Conservation (phyloP, 37 sponge, comb jelly and placozoan species). For the Diacarnus erythraeanus region DNA sequence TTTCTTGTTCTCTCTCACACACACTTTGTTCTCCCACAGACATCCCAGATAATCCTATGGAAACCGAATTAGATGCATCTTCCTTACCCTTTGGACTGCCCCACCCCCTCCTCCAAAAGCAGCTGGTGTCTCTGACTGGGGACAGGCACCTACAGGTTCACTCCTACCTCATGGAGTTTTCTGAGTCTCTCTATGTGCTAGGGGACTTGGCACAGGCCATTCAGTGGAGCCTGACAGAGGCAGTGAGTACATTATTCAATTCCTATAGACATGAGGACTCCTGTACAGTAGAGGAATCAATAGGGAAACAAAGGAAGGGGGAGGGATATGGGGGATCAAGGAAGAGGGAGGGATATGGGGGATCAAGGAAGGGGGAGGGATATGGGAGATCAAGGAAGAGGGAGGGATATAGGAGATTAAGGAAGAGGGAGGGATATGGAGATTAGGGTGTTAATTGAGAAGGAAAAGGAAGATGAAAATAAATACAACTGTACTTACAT, state of each 20-base stretch:
- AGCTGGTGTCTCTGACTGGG: slow-evolving; percentile 52
- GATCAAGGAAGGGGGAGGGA: too few species aligned
- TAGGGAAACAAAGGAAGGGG: too few species aligned
- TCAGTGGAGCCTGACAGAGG: slow-evolving; percentile 23
- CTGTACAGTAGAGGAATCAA: too few species aligned
- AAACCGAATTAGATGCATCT: background rate
- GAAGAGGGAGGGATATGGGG: too few species aligned
- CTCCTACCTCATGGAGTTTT: slow-evolving; percentile 55
- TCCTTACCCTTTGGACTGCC: slow-evolving; percentile 34
- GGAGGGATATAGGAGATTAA: too few species aligned
- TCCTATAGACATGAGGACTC: too few species aligned
- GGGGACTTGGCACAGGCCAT: slow-evolving; percentile 28
- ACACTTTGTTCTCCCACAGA: background rate
- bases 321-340: too few species aligned
- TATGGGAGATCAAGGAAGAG: too few species aligned
- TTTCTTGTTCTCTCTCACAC: background rate
- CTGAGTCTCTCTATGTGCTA: slow-evolving; percentile 28
- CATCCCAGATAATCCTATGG: background rate
- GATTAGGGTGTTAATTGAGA: too few species aligned
- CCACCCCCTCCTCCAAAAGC: slow-evolving; percentile 46
- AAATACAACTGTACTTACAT: too few species aligned
- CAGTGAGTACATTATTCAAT: slow-evolving; percentile 33
- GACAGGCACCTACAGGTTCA: slow-evolving; percentile 21
- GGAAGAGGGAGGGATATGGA: too few species aligned
- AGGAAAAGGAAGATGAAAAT: too few species aligned